Base-by-base conservation (phyloP, 1,140 invertebrate species). In the Aphidius ervi region DNA sequence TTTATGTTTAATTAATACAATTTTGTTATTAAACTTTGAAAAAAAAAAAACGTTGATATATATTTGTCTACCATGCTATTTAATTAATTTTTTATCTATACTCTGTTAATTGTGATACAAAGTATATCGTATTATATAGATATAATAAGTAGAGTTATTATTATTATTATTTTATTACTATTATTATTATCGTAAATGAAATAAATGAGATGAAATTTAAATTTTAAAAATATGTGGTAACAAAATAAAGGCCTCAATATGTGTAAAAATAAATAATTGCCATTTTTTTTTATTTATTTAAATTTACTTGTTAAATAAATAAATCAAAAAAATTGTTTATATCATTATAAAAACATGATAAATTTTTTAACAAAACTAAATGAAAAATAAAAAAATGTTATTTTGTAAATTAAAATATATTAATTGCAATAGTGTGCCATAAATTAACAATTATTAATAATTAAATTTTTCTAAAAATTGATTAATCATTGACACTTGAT, bases 81-180 rank as follows among this genome's bases (percentile, higher is more conserved):
- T 31, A 50, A 59, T 46, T 57, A 46, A 48, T 59, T 55, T 57
- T 62, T 63, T 61, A 58, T 63, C 56, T 61, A 58, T 65, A 65
- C 56, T 65, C 61, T 67, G 66, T 72, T 72, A 68, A 63, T 69
- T 68, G 66, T 72, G 68, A 70, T 69, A 68, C 60, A 66, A 65
- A 63, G 39, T 62, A 65, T 69, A 66, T 67, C 63, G 65, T 65
- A 59, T 58, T 63, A 62, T 56, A 58, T 59, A 62, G 23, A 31
- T 31, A 31, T 31, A 31, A 31, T 31, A 31, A 31, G 4, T 31
- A 31, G 23, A 31, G 2, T 31, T 31, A 31, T 31, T 31, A 31
- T 31, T 31, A 31, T 31, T 31, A 16, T 31, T 31, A 31, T 61
- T 65, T 60, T 66, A 56, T 64, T 58, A 48, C 64, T 61, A 63